phyloP scores from a whole-genome alignment of 2,888 invertebrate species.

The Ephialtes manifestator region DNA sequence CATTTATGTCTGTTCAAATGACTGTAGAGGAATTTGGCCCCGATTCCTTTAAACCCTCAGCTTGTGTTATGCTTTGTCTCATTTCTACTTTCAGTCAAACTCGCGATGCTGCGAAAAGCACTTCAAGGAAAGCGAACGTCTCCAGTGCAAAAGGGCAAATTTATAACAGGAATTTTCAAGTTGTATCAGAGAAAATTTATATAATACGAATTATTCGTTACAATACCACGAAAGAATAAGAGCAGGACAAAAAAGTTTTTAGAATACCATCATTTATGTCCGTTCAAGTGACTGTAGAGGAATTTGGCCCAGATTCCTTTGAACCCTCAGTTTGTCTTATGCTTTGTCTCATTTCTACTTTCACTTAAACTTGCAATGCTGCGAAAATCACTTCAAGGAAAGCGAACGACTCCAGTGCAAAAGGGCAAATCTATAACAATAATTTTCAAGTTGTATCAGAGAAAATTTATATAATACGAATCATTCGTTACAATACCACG shows the following conservation, averaged over 20 bases:
- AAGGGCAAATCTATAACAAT: too few relatives aligned
- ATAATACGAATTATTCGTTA: conserved; percentile 69
- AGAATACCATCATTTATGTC: conserved; percentile 61
- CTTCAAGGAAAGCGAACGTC: background rate
- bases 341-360: background rate
- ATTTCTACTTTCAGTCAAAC: background rate
- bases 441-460: conserved; percentile 61
- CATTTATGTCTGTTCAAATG: conserved; percentile 57
- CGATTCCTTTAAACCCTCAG: conserved; percentile 38
- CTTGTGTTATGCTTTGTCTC: background rate
- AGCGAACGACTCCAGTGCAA: background rate
- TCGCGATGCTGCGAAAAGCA: conserved; percentile 6
- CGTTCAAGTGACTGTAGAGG: conserved; percentile 45
- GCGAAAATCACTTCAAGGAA: conserved; percentile 7
- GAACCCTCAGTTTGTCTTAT: background rate
- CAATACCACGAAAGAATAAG: conserved; percentile 19
- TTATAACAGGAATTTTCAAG: too few relatives aligned
- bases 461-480: conserved; percentile 71
- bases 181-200: conserved; percentile 69
- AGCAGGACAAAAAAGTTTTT: conserved; percentile 38
- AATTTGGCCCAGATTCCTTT: conserved; percentile 54
- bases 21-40: conserved; percentile 46
- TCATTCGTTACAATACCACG: conserved; percentile 59
- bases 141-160: too few relatives aligned
- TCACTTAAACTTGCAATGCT: background rate